Conservation (phyloP, 2,797 vertebrate genomes). For the Tapera naevia region DNA sequence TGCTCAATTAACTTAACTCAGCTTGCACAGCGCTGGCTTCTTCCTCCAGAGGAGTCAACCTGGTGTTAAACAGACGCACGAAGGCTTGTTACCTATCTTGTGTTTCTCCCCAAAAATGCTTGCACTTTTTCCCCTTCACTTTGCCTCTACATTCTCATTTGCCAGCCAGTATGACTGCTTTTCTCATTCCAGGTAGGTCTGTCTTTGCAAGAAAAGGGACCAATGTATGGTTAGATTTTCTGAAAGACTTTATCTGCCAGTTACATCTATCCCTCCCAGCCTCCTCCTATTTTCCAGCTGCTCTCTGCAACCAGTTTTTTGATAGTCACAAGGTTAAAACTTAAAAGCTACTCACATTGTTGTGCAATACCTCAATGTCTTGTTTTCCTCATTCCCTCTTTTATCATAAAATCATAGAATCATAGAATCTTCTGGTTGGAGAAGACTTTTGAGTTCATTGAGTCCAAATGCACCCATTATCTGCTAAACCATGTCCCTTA, state of each 20-base stretch:
- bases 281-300: background rate
- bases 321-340: background rate
- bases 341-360: background rate
- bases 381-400: rapidly evolving
- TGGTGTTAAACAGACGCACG: rapidly evolving
- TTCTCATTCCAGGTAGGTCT: background rate
- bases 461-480: too few species aligned
- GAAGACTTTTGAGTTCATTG: too few species aligned
- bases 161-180: background rate
- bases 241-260: background rate
- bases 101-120: background rate
- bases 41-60: background rate
- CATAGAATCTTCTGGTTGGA: too few species aligned
- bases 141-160: background rate
- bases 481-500: too few species aligned
- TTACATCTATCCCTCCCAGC: background rate
- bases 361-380: background rate
- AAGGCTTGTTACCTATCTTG: background rate
- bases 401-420: too few species aligned
- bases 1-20: background rate
- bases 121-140: background rate
- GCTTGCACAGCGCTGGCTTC: background rate
- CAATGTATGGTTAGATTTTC: background rate
- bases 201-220: background rate
- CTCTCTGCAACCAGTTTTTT: background rate